Evolutionary conservation across 2,888 invertebrate species (phyloP), one percentile per base, ranked within the genome.

Genomic region (Amblyjoppa proteus): DNA sequence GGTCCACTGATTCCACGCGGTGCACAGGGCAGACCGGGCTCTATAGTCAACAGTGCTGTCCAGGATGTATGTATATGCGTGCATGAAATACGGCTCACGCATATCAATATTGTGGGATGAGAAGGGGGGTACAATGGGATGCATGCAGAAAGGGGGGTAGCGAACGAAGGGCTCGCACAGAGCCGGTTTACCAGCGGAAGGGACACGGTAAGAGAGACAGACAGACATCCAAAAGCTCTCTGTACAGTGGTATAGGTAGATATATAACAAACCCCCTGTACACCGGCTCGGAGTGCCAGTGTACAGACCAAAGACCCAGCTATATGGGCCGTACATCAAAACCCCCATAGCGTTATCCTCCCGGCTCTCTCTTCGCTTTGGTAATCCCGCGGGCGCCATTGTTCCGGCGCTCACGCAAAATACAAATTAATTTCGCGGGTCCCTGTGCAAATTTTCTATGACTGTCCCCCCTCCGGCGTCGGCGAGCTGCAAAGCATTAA

Each of bases 61-160:
- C 66, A 25, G 45, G 68, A 78, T 79, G 78, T 38, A 56, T 49
- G 41, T 77, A 58, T 71, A 79, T 78, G 64, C 78, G 68, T 61
- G 64, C 80, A 85, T 87, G 87, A 89, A 88, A 87, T 87, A 88
- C 82, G 84, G 73, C 77, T 78, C 77, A 58, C 64, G 78, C 86
- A 85, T 89, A 89, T 89, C 88, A 88, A 89, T 88, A 88, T 88
- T 88, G 89, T 84, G 83, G 80, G 75, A 84, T 51, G 78, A 56
- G 75, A 66, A 75, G 51, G 78, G 78, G 51, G 56, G 56, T 71
- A 66, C 45, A 45, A 45, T 64, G 77, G 64, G 38, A 9, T 64
- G 71, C 38, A 68, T 64, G n/a, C 41, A 66, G 51, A 9, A 71
- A 51, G 51, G 38, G 69, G 58, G 11, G 34, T 34, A 13, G 70